Evolutionary conservation across 2,797 vertebrate genomes (phyloP), one percentile per base, ranked within the genome.

Genomic region (Sebastes melanostomus): DNA sequence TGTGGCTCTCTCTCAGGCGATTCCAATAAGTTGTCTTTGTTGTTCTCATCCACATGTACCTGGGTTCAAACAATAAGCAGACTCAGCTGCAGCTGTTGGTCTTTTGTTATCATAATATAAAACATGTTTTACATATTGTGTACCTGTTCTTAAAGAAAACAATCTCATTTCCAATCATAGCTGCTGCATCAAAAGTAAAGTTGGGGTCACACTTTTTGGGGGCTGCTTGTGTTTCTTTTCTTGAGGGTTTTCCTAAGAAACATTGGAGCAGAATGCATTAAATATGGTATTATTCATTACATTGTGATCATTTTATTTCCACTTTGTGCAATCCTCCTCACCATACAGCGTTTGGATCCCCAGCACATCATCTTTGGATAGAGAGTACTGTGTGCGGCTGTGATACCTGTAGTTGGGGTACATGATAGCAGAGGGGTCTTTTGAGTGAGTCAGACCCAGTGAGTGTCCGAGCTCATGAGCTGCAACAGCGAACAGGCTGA

Each of bases 401-500:
- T 67, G 75, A 74, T 78, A 62, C 68, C 84, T 91, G 85, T 94
- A 94, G 29, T 70, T 94, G 14, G 92, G 91, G 80, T 89, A 91
- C 93, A 95, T 94, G 66, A 94, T 63, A 32, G 92, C 90, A 14
- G 88, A 83, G n/a, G 86, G 89, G 80, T 95, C 92, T 75, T 24
- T 85, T 11, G 94, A 94, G 74, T 93, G 92, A 73, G 91, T 82
- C 66, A 94, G 81, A 56, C 93, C 93, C 61, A 94, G 76, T 0
- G 93, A 93, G 82, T 95, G 94, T 24, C 93, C 92, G 1, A 94
- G 80, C 78, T 95, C 94, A 80, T 95, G 94, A 66, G 92, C 91
- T 8, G 93, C 94, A 32, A 95, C 94, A 6, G 84, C 89, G 27
- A 94, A 94, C 71, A 95, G 86, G 62, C 80, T 91, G 73, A 89